These are phyloP conservation scores for Philopedon plagiatum DNA, from an alignment of 2,888 invertebrate species.

Conservation along the genomic window DNA sequence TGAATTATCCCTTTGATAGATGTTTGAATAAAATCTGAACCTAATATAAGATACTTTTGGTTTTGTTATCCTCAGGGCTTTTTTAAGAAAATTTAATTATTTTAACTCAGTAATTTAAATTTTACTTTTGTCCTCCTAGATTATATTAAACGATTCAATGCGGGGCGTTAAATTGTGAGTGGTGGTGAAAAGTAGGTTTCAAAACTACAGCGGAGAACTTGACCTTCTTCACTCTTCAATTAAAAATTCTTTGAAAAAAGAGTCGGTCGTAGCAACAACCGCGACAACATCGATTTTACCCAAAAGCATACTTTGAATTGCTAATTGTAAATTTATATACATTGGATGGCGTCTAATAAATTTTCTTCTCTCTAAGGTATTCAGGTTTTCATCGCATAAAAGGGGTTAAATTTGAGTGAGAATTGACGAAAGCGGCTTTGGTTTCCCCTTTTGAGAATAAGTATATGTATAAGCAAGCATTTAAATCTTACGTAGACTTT, in stretches of 20 bases:
- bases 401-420: constrained; percentile 12
- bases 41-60: too few relatives aligned
- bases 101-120: too few relatives aligned
- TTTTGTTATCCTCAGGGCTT: too few relatives aligned
- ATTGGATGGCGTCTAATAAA: constrained; percentile 1
- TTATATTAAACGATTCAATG: too few relatives aligned
- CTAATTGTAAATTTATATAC: constrained; percentile 5
- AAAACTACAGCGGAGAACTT: too few relatives aligned
- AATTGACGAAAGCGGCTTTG: constrained; percentile 6
- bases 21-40: too few relatives aligned
- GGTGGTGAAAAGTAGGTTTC: too few relatives aligned
- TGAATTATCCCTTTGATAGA: too few relatives aligned
- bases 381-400: constrained; percentile 1
- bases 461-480: background rate
- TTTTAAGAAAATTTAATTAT: too few relatives aligned
- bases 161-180: too few relatives aligned
- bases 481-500: too few relatives aligned
- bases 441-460: background rate
- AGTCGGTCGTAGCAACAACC: background rate
- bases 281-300: background rate
- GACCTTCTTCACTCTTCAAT: background rate
- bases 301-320: background rate
- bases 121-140: too few relatives aligned
- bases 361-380: background rate
- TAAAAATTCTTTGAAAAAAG: background rate